Evolutionary conservation across 2,113 vertebrate species (phyloP).

Genomic region (Nycticorax nycticorax): DNA sequence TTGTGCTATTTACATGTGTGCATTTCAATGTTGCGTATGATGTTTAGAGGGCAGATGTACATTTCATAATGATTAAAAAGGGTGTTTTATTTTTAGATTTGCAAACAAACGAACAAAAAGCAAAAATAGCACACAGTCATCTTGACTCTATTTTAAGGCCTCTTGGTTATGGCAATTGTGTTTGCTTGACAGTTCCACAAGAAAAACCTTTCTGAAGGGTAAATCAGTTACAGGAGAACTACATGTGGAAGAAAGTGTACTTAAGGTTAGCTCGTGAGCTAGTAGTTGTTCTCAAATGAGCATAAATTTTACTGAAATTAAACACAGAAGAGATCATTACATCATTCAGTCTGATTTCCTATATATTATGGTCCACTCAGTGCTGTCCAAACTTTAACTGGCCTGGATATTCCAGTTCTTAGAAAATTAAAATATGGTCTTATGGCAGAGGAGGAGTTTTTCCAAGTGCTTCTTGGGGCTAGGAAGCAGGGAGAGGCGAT

Average conservation of each 20-base stretch:
- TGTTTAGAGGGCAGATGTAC: background rate
- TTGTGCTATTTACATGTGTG: background rate
- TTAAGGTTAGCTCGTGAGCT: background rate
- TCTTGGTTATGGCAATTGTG: background rate
- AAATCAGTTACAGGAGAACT: background rate
- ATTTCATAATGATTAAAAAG: background rate
- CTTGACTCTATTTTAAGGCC: background rate
- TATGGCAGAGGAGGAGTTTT: background rate
- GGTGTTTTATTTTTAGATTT: background rate
- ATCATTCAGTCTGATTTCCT: background rate
- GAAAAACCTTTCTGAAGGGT: background rate
- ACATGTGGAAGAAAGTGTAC: background rate
- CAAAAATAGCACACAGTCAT: background rate
- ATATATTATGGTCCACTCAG: accelerated
- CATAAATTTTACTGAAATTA: background rate
- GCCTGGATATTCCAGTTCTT: background rate
- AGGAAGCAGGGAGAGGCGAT: background rate
- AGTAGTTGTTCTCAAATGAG: background rate
- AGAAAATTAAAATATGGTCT: background rate
- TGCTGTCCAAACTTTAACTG: background rate
- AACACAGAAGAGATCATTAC: background rate
- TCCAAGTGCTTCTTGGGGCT: background rate
- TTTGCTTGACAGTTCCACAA: background rate
- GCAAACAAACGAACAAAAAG: background rate
- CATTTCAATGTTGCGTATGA: background rate